Evolutionary conservation across 2,113 vertebrate species (phyloP), one percentile per base, ranked within the genome.

Genomic region (Copsychus sechellarum): DNA sequence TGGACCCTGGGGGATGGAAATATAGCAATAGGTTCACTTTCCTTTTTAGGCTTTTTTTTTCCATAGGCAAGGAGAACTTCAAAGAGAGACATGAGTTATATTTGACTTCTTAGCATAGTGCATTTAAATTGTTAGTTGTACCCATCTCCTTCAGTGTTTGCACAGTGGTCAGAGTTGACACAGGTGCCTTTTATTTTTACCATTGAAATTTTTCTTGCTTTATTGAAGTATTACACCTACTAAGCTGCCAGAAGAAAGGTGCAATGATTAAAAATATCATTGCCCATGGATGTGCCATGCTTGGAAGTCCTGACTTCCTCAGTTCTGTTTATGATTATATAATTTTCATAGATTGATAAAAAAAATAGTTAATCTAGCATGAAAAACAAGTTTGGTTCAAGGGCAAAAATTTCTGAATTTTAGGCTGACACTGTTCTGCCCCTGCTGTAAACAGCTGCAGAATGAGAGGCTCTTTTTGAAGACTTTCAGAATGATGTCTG

Each of bases 141-240:
- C 20, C 40, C 43, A 92, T 95, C 67, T 90, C 31, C 40, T 73
- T 56, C 76, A 54, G 23, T 74, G 81, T 93, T 94, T 91, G 85
- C 74, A 81, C 42, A 81, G 71, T 71, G 71, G 22, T 71, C 31
- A 71, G 61, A 92, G 92, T 93, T 96, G 93, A 94, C 80, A 81
- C 85, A 93, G 80, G 76, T 96, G 90, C 64, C 71, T 94, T 82
- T 78, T 83, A 47, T 64, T 92, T 95, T 67, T 67, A 31, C 51
- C 61, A 36, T 64, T 79, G 60, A 92, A 69, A 2, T n/a, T 78
- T 66, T 69, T 77, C 11, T 67, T 83, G 54, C 19, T 82, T 86
- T 92, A 58, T 69, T 28, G n/a, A 80, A 69, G 34, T 86, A 26
- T 83, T 76, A 17, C 18, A 24, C 7, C 83, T 90, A 36, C 26